Conservation (phyloP, 2,888 invertebrate species). For the Drosophila merina region DNA sequence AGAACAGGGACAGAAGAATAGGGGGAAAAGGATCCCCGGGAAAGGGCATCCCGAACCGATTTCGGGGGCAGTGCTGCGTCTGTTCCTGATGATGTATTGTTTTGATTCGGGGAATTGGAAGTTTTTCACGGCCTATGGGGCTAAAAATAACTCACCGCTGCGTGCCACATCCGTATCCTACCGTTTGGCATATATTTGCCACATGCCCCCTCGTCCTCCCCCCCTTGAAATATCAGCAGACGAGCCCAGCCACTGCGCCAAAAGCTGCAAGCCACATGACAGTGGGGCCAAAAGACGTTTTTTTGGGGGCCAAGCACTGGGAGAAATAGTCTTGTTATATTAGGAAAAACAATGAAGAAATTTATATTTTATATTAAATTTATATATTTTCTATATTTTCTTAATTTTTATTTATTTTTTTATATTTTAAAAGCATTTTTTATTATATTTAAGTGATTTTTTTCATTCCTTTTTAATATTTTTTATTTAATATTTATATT, state of each 20-base stretch:
- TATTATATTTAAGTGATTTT: too few species aligned
- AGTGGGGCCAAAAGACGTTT: slow-evolving; percentile 6
- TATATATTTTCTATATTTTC: too few species aligned
- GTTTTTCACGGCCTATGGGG: slow-evolving; percentile 44
- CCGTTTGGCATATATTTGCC: slow-evolving; percentile 4
- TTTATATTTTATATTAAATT: too few species aligned
- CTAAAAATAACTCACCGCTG: slow-evolving; percentile 70
- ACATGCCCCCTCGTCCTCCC: background rate
- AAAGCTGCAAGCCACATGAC: slow-evolving; percentile 35
- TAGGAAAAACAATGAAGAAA: too few species aligned
- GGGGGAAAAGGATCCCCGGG: background rate
- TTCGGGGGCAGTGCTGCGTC: slow-evolving; percentile 2
- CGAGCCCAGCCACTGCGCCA: slow-evolving; percentile 12
- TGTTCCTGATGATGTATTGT: slow-evolving; percentile 65
- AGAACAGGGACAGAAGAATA: background rate
- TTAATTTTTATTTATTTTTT: too few species aligned
- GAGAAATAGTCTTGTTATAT: background rate
- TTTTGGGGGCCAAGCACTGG: background rate
- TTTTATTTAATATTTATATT: background rate
- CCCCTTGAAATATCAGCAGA: background rate
- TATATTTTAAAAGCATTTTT: too few species aligned
- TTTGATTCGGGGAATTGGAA: slow-evolving; percentile 59
- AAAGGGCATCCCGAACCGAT: slow-evolving; percentile 12
- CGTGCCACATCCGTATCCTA: slow-evolving; percentile 42
- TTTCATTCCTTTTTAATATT: too few species aligned